Base-by-base conservation (phyloP, 2,888 invertebrate species). In the Pherbina coryleti region DNA sequence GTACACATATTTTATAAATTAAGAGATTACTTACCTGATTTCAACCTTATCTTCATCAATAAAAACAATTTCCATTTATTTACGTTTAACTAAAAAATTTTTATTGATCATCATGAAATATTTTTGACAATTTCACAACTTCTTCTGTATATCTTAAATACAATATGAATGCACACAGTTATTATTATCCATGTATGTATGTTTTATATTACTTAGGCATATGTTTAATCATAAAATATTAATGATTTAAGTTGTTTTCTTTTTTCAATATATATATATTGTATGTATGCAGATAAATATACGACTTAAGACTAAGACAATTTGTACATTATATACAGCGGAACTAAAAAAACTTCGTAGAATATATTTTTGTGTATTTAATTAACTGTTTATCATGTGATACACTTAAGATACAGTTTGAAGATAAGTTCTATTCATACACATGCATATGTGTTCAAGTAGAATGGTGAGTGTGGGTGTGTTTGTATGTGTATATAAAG, bases 321-420 rank as follows among this genome's bases (percentile, higher is more conserved):
- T 86, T 86, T 86, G 86, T 86, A 86, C 86, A 86, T 85, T 86
- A 86, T 86, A 85, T 86, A 86, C 86, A 86, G 44, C 71, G 60
- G 49, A 67, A 67, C 14, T 55, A 53, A 62, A 34, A 31, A 14
- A 11, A 14, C 9, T 31, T 64, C 11, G 25, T 64, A n/a, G 7
- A 64, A 60, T 11, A 28, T 14, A 31, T 31, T 17, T 25, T 60
- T 19, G 22, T 62, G 55, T 22, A 2, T 55, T 19, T 55, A 19
- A 19, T 55, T 55, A 19, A 55, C n/a, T 19, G n/a, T 8, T 55
- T 19, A 55, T 55, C 8, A 19, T 19, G 19, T 19, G n/a, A 19
- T 55, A 55, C n/a, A 55, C 9, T 55, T 55, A 55, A 55, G 22
- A 55, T 44, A 44, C 44, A 44, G 1, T 44, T 44, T 44, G 2